phyloP scores from a whole-genome alignment of 2,888 invertebrate genomes.

The Cybosia mesomella region DNA sequence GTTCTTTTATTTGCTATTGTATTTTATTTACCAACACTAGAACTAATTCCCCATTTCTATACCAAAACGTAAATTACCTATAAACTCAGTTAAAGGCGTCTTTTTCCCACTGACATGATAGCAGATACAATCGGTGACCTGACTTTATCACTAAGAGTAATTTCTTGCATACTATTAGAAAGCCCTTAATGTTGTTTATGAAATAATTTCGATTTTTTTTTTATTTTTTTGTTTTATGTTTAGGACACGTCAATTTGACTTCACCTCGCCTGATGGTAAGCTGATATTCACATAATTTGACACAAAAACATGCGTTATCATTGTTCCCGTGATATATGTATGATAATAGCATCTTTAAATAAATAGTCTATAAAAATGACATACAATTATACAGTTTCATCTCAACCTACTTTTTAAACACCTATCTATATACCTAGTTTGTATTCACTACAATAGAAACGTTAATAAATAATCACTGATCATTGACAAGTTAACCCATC shows the following conservation, averaged over 20 bases:
- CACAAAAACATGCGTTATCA: neutral
- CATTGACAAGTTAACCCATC: constrained; percentile 19
- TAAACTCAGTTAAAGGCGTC: too few species aligned
- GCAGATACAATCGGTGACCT: neutral
- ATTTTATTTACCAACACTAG: too few species aligned
- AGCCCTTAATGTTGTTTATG: neutral
- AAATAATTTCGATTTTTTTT: too few species aligned
- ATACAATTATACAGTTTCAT: neutral
- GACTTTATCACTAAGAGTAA: neutral
- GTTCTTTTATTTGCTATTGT: neutral
- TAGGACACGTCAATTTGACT: too few species aligned
- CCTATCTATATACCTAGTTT: neutral
- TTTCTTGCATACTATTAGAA: neutral
- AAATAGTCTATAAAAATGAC: too few species aligned
- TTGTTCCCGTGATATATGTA: too few species aligned
- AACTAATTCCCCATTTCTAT: too few species aligned
- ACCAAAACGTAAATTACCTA: too few species aligned
- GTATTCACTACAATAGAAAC: constrained; percentile 13
- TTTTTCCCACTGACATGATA: neutral
- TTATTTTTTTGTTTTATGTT: too few species aligned
- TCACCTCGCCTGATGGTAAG: too few species aligned
- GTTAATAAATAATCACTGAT: constrained; percentile 27
- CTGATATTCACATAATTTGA: neutral
- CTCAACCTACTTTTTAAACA: neutral
- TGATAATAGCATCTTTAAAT: neutral